These are phyloP conservation scores for Thecocarcelia acutangulata DNA, from an alignment of 2,888 invertebrate genomes.

Conservation along the genomic window DNA sequence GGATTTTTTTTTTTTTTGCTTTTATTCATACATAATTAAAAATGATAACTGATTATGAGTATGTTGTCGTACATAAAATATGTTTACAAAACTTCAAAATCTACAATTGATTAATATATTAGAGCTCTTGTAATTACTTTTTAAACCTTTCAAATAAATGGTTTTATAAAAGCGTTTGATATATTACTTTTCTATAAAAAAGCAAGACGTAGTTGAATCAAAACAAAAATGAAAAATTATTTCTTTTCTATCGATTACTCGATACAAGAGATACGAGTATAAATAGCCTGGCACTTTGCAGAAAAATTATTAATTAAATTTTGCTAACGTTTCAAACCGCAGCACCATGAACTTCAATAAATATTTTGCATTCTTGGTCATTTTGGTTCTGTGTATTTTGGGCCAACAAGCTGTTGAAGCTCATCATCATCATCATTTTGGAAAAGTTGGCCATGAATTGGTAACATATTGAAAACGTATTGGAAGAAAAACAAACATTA, in stretches of 20 bases:
- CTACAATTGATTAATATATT: not conserved
- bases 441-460: slow-evolving; percentile 63
- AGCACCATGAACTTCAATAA: slow-evolving; percentile 65
- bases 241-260: not conserved
- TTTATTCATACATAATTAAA: too few species aligned
- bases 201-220: not conserved
- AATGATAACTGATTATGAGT: too few species aligned
- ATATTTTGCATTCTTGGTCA: slow-evolving; percentile 67
- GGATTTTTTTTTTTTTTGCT: too few species aligned
- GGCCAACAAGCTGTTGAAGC: slow-evolving; percentile 67
- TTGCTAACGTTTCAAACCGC: not conserved
- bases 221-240: not conserved
- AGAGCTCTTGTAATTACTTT: not conserved
- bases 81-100: not conserved
- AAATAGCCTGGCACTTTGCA: not conserved
- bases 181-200: slow-evolving; percentile 15
- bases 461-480: slow-evolving; percentile 30
- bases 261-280: too few species aligned
- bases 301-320: slow-evolving; percentile 1
- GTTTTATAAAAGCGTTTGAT: slow-evolving; percentile 2
- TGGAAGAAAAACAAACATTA: not conserved
- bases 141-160: slow-evolving; percentile 1
- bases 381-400: slow-evolving; percentile 67
- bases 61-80: not conserved
- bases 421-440: slow-evolving; percentile 59